Base-by-base conservation (phyloP, 2,797 vertebrate genomes). In the Chloroceryle inda region DNA sequence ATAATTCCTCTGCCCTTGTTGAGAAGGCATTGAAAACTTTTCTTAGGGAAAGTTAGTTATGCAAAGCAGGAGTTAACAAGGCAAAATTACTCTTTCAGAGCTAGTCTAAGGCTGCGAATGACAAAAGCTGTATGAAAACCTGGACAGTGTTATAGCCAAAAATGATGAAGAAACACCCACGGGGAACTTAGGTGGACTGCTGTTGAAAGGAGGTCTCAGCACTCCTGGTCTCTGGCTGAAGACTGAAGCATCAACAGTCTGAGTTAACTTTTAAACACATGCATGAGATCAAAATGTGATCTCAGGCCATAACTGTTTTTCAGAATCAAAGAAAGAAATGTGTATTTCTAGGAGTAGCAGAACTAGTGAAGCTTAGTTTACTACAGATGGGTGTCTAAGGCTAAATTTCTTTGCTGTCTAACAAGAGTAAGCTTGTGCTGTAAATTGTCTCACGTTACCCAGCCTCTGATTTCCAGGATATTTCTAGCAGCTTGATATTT, bases 401-500 rank as follows among this genome's bases (percentile, higher is more conserved):
- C 20, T 77, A 23, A 69, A 78, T 81, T 72, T 68, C 53, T 83
- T 77, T 72, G 40, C 72, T 76, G 55, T 82, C 52, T 86, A 76
- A 53, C 63, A 85, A 83, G 76, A 85, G 53, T 59, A 80, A 88
- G n/a, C 64, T 68, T 78, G 35, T 69, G 31, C 35, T 89, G 38
- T 61, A 72, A 77, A 85, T 72, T 85, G 62, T 75, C 76, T 94
- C 66, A 72, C 0, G 0, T 89, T 83, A 58, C 50, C 44, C 76
- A 91, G 79, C 23, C 58, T 81, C 69, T 88, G 78, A 94, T 91
- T 95, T 92, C 93, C 64, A 81, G 50, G 68, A 81, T 62, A 85
- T 49, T 86, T 91, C 50, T 85, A 91, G 42, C 79, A 88, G 76
- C 55, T 88, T 84, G 49, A 80, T 75, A 84, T 81, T 96, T 94